These are phyloP conservation scores for Odocoileus virginianus DNA, from an alignment of 2,113 vertebrate species.

Conservation along the genomic window DNA sequence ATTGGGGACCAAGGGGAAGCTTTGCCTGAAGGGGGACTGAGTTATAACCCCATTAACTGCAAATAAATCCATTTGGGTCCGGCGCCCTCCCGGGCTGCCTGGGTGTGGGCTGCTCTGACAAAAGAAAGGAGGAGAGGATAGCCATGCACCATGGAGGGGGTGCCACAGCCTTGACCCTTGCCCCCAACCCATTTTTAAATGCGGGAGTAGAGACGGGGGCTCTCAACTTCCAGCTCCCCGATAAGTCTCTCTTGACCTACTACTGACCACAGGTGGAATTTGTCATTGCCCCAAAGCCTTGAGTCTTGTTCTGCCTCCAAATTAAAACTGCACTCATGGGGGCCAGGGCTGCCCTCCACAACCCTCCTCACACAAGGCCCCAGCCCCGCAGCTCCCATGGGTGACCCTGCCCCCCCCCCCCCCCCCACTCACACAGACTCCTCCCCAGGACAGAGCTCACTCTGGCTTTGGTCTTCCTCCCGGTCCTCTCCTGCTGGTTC, in stretches of 20 bases:
- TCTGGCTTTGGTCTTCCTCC: constrained; percentile 56
- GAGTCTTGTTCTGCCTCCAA: not conserved
- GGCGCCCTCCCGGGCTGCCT: not conserved
- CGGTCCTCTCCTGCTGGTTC: constrained; percentile 56
- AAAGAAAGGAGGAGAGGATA: not conserved
- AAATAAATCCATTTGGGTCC: not conserved
- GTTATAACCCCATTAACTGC: not conserved
- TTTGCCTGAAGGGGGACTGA: not conserved
- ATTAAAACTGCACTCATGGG: not conserved
- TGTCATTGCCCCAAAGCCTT: not conserved
- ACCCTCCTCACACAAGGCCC: not conserved
- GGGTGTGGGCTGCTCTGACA: not conserved
- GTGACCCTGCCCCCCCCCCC: not conserved
- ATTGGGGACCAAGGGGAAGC: not conserved
- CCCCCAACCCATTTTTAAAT: not conserved
- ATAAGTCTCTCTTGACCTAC: not conserved
- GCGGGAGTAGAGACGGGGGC: not conserved
- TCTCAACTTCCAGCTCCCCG: not conserved
- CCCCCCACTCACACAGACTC: not conserved
- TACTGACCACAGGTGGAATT: not conserved
- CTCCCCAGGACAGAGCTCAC: constrained; percentile 39
- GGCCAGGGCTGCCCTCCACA: not conserved
- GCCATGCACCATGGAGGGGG: not conserved
- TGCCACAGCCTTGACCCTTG: not conserved
- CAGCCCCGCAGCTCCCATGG: not conserved